Percentiles rank a stretch among this genome's conserved stretches.
phyloP scores from a whole-genome alignment of 2,888 invertebrate species.

The Nemotelus pantherinus region DNA sequence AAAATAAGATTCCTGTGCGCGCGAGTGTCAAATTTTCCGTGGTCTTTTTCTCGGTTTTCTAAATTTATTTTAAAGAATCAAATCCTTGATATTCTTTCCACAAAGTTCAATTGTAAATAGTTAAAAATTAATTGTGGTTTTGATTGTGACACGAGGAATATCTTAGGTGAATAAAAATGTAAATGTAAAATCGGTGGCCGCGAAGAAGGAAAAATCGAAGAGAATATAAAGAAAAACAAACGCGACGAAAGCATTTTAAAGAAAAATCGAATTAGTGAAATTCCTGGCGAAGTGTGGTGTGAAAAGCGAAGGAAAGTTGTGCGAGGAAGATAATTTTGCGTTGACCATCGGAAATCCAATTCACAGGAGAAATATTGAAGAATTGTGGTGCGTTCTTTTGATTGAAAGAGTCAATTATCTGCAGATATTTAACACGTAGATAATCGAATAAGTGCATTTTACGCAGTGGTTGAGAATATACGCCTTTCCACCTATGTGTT shows the following conservation, averaged over 20 bases:
- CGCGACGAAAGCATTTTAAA: constrained; percentile 11
- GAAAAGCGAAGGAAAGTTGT: not conserved
- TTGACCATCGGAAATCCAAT: too few species aligned
- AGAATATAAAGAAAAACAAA: constrained; percentile 22
- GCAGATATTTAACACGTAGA: too few species aligned
- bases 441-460: too few species aligned
- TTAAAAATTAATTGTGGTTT: not conserved
- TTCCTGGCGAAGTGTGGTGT: not conserved
- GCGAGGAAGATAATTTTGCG: not conserved
- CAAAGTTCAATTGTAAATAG: not conserved
- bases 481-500: too few species aligned
- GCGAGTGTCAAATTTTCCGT: constrained; percentile 32
- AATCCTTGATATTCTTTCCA: not conserved
- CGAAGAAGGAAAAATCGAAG: constrained; percentile 26
- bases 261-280: constrained; percentile 23
- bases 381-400: not conserved
- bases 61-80: not conserved
- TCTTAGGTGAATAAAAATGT: too few species aligned
- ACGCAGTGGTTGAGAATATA: too few species aligned
- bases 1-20: constrained; percentile 30
- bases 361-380: too few species aligned
- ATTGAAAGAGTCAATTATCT: too few species aligned
- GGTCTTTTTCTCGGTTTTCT: constrained; percentile 3
- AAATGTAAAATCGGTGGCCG: not conserved
- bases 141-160: too few species aligned